These are phyloP conservation scores for Hemitrygon akajei DNA, from an alignment of 2,797 vertebrate species.

Conservation along the genomic window DNA sequence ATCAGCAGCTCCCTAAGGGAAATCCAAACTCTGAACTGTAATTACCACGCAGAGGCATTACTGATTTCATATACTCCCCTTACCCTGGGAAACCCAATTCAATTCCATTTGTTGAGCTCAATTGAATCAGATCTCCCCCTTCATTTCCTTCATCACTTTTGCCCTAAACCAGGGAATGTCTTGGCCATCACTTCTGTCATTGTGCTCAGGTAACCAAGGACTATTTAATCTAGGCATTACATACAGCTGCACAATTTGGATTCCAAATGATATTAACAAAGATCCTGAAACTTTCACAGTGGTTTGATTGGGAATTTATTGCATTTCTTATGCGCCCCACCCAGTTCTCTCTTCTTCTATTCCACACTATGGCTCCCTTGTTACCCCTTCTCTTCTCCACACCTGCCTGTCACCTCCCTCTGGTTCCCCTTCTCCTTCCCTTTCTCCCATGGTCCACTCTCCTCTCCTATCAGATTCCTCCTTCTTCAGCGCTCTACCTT, in stretches of 20 bases:
- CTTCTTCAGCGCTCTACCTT: too few relatives aligned
- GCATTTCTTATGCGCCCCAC: background rate
- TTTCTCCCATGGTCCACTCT: too few relatives aligned
- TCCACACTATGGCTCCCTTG: too few relatives aligned
- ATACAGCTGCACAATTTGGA: background rate
- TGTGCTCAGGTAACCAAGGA: background rate
- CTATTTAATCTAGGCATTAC: background rate
- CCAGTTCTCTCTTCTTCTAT: too few relatives aligned
- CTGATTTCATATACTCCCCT: slow-evolving; percentile 10
- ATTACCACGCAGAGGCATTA: slow-evolving; percentile 25
- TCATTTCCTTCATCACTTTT: background rate
- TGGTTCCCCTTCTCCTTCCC: too few relatives aligned
- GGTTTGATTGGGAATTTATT: background rate
- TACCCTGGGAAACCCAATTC: background rate
- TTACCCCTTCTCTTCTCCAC: too few relatives aligned
- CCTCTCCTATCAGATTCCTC: too few relatives aligned
- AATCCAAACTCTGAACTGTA: slow-evolving; percentile 36
- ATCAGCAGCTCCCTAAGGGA: slow-evolving; percentile 20
- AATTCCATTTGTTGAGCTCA: slow-evolving; percentile 5
- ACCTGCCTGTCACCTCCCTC: too few relatives aligned
- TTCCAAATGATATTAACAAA: background rate
- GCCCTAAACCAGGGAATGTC: background rate
- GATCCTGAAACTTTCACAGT: background rate
- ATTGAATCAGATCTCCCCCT: slow-evolving; percentile 19
- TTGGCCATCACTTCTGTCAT: background rate